These are phyloP conservation scores for Willowsia nigromaculata DNA, from an alignment of 2,888 invertebrate genomes.

Conservation along the genomic window DNA sequence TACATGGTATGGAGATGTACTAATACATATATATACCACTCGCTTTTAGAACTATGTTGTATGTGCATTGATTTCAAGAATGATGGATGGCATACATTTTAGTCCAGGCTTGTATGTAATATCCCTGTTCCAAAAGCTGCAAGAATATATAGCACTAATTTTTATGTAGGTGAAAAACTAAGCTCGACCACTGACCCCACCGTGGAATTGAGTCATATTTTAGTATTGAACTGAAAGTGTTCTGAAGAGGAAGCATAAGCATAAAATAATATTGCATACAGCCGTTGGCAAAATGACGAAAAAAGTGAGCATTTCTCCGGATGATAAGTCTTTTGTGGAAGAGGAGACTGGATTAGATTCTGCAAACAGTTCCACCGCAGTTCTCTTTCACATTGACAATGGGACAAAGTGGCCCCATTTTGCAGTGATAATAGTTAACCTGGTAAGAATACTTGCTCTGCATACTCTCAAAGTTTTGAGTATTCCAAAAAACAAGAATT, in stretches of 20 bases:
- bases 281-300: background rate
- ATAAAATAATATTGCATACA: background rate
- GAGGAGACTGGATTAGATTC: conserved; percentile 14
- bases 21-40: background rate
- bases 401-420: conserved; percentile 34
- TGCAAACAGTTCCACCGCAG: background rate
- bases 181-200: conserved; percentile 28
- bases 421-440: conserved; percentile 18
- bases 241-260: background rate
- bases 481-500: background rate
- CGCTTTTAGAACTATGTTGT: too few relatives aligned
- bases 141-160: background rate
- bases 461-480: background rate
- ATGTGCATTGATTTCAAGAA: background rate
- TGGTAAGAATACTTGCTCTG: background rate
- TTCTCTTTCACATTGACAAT: conserved; percentile 31
- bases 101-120: background rate
- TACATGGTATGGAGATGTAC: background rate
- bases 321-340: background rate
- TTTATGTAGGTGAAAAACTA: background rate
- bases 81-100: background rate
- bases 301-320: conserved; percentile 28
- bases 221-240: background rate
- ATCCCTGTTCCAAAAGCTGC: background rate
- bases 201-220: background rate